phyloP scores from a whole-genome alignment of 2,888 invertebrate species.

The Nysson spinosus region DNA sequence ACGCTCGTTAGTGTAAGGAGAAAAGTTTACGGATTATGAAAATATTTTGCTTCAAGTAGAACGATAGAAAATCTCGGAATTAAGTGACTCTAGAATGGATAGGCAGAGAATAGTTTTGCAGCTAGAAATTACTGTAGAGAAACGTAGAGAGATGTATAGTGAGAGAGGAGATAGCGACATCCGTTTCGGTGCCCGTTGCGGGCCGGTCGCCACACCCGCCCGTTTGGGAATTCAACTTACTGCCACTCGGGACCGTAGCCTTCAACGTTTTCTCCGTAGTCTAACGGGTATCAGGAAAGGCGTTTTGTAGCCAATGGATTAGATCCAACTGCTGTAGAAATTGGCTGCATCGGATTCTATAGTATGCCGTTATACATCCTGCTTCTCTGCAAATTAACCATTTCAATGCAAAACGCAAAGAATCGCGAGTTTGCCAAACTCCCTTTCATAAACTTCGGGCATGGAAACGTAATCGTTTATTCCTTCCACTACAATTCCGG shows the following conservation, averaged over 20 bases:
- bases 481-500: too few species aligned
- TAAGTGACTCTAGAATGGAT: too few species aligned
- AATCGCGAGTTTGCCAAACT: not conserved
- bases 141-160: slow-evolving; percentile 34
- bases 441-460: not conserved
- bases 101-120: not conserved
- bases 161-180: slow-evolving; percentile 61
- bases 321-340: slow-evolving; percentile 55
- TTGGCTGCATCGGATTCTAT: slow-evolving; percentile 31
- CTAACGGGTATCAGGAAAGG: slow-evolving; percentile 62
- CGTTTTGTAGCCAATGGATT: slow-evolving; percentile 56
- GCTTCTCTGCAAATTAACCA: slow-evolving; percentile 22
- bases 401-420: not conserved
- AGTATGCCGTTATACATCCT: slow-evolving; percentile 22
- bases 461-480: not conserved
- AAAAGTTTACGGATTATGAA: too few species aligned
- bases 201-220: slow-evolving; percentile 77
- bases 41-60: too few species aligned
- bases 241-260: slow-evolving; percentile 61
- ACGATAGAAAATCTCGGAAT: too few species aligned
- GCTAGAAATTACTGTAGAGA: slow-evolving; percentile 6
- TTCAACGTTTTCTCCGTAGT: slow-evolving; percentile 59
- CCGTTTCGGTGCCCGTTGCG: slow-evolving; percentile 74
- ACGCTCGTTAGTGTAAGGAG: too few species aligned
- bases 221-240: slow-evolving; percentile 77